Evolutionary conservation across 1,140 invertebrate species (phyloP).

Genomic region (Drosophila repleta): DNA sequence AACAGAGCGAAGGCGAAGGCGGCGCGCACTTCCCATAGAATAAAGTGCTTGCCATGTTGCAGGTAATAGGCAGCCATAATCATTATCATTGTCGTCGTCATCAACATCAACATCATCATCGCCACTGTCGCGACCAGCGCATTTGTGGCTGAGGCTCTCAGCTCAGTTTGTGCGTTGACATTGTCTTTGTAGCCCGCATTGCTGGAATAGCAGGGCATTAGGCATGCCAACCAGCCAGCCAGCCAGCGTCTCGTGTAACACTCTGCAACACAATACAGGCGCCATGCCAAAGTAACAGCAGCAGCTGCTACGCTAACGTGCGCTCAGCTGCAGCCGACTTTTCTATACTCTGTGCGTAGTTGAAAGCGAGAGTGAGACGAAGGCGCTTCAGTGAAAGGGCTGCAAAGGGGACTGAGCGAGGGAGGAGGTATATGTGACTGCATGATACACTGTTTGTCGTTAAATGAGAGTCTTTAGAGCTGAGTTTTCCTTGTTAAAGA

Average conservation of each 20-base stretch:
- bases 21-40: too few species aligned
- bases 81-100: conserved; percentile 39
- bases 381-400: neutral
- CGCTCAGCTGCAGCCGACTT: neutral
- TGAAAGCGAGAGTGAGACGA: neutral
- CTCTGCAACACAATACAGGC: conserved; percentile 15
- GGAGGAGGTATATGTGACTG: neutral
- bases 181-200: conserved; percentile 39
- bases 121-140: conserved; percentile 4
- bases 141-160: conserved; percentile 40
- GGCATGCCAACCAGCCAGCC: conserved; percentile 27
- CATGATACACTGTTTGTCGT: neutral
- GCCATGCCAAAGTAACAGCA: neutral
- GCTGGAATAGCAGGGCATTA: conserved; percentile 43
- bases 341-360: neutral
- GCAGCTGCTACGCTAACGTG: neutral
- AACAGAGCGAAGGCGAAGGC: neutral
- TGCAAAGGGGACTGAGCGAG: neutral
- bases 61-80: conserved; percentile 68
- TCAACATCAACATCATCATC: neutral
- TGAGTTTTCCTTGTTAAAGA: too few species aligned
- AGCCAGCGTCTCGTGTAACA: conserved; percentile 15
- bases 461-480: too few species aligned
- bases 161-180: conserved; percentile 36
- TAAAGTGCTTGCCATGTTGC: conserved; percentile 36